These are phyloP conservation scores for Gasterosteus aculeatus DNA, from an alignment of 2,113 vertebrate species.

Conservation along the genomic window DNA sequence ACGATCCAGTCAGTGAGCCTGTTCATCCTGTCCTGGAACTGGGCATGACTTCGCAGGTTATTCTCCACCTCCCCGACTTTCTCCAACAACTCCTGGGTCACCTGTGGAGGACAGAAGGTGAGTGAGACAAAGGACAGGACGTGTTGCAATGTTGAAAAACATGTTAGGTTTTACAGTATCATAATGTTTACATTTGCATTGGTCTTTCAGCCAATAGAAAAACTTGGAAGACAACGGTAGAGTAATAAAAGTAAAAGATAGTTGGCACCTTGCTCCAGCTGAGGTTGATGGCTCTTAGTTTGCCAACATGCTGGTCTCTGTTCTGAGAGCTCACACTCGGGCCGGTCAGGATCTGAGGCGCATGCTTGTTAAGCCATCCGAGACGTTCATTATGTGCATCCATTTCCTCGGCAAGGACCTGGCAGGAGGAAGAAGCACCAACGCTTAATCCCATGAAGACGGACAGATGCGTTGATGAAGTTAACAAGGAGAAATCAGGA, in stretches of 20 bases:
- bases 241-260: not conserved
- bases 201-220: not conserved
- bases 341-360: constrained; percentile 85
- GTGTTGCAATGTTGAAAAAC: not conserved
- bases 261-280: constrained; percentile 88
- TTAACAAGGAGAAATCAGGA: constrained; percentile 3
- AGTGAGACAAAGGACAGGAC: not conserved
- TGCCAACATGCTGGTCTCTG: constrained; percentile 84
- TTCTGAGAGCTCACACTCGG: constrained; percentile 81
- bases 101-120: constrained; percentile 63
- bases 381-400: constrained; percentile 85
- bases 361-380: constrained; percentile 89
- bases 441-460: constrained; percentile 13
- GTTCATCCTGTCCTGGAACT: constrained; percentile 80
- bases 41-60: constrained; percentile 75
- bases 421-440: constrained; percentile 1
- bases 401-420: constrained; percentile 87
- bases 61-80: constrained; percentile 83
- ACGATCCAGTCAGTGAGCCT: constrained; percentile 78
- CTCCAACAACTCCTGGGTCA: constrained; percentile 84
- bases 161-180: not conserved
- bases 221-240: not conserved
- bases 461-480: no score
- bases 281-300: constrained; percentile 83
- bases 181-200: not conserved